These are phyloP conservation scores for Centroberyx gerrardi DNA, from an alignment of 2,797 vertebrate genomes.

Conservation along the genomic window DNA sequence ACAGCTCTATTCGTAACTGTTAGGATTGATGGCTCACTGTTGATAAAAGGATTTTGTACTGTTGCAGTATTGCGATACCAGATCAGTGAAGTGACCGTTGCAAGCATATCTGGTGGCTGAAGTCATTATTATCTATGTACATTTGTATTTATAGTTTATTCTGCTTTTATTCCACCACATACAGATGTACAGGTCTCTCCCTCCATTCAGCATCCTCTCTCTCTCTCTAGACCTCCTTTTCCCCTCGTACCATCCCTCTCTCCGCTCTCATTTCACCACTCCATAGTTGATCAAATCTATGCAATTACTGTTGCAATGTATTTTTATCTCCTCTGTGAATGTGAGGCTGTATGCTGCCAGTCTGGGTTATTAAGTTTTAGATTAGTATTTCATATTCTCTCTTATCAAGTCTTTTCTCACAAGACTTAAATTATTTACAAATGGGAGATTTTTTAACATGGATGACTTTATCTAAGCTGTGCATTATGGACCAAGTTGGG, in stretches of 20 bases:
- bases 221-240: constrained; percentile 4
- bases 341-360: constrained; percentile 53
- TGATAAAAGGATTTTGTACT: constrained; percentile 18
- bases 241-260: constrained; percentile 1
- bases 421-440: constrained; percentile 3
- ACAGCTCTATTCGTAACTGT: constrained; percentile 22
- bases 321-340: constrained; percentile 54
- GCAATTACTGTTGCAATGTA: constrained; percentile 68
- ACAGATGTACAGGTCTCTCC: constrained; percentile 8
- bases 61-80: constrained; percentile 55
- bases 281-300: constrained; percentile 73
- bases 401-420: constrained; percentile 24
- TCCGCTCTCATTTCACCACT: constrained; percentile 15
- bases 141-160: constrained; percentile 24
- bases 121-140: constrained; percentile 23
- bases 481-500: constrained; percentile 61
- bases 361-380: background rate
- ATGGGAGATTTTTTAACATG: constrained; percentile 36
- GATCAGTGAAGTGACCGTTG: background rate
- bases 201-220: constrained; percentile 7
- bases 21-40: constrained; percentile 19
- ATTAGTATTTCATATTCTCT: constrained; percentile 25
- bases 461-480: constrained; percentile 56
- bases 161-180: constrained; percentile 21
- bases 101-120: constrained; percentile 26